Evolutionary conservation across 2,113 vertebrate genomes (phyloP).

Genomic region (Rhadina sibilatrix): DNA sequence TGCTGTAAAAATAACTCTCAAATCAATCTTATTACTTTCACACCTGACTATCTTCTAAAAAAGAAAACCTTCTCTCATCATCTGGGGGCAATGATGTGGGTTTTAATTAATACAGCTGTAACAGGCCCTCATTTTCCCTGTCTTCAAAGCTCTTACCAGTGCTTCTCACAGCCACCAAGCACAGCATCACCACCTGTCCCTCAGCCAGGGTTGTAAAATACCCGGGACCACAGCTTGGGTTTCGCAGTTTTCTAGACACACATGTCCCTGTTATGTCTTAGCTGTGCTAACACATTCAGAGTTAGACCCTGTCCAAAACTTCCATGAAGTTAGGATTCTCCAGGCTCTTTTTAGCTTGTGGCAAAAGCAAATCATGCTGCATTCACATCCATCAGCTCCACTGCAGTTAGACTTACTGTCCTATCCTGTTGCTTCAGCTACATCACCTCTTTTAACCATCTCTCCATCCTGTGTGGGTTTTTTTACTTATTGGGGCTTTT

Average conservation of each 20-base stretch:
- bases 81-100: not conserved
- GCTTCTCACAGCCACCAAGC: not conserved
- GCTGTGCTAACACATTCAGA: not conserved
- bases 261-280: not conserved
- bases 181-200: not conserved
- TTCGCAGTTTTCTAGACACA: not conserved
- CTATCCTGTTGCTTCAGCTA: not conserved
- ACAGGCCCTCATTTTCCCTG: not conserved
- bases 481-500: not conserved
- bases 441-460: not conserved
- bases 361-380: not conserved
- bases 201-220: not conserved
- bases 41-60: not conserved
- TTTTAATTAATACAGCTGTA: not conserved
- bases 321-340: not conserved
- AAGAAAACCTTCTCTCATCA: not conserved
- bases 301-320: not conserved
- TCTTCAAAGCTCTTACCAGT: not conserved
- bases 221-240: accelerated
- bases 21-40: not conserved
- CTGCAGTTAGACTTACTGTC: not conserved
- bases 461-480: not conserved
- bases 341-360: not conserved
- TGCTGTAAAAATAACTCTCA: not conserved
- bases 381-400: not conserved